A percentile compares a stretch with the other conserved stretches of the same genome.
phyloP scores from a whole-genome alignment of 2,797 vertebrate genomes.

The Adrianichthys oophorus region DNA sequence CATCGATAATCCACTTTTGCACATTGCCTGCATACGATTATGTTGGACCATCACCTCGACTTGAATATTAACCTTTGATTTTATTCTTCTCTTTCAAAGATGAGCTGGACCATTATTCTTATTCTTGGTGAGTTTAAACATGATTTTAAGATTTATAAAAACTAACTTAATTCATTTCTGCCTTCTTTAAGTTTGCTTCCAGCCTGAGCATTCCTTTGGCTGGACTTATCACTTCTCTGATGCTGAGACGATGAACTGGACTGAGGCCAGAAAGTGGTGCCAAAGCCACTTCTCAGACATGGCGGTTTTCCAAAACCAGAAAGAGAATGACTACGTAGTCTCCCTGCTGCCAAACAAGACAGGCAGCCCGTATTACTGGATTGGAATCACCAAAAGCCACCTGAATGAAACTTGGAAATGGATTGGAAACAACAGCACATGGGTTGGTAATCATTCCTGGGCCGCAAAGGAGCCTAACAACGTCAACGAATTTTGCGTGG shows the following conservation, averaged over 20 bases:
- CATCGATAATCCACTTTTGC: background rate
- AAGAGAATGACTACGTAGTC: constrained; percentile 66
- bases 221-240: constrained; percentile 68
- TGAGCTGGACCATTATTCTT: constrained; percentile 51
- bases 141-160: background rate
- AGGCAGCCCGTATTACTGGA: constrained; percentile 72
- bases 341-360: constrained; percentile 40
- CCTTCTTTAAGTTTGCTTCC: constrained; percentile 34
- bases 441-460: constrained; percentile 68
- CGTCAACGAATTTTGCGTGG: constrained; percentile 74
- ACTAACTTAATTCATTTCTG: background rate
- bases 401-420: constrained; percentile 70
- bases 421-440: constrained; percentile 73
- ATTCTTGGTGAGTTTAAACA: constrained; percentile 53
- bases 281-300: constrained; percentile 55
- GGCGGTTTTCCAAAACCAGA: constrained; percentile 72
- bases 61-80: background rate
- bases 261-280: constrained; percentile 59
- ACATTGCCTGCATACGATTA: background rate
- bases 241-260: constrained; percentile 49
- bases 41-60: background rate
- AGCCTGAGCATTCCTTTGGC: constrained; percentile 26
- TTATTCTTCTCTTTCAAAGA: constrained; percentile 12
- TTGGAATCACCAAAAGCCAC: constrained; percentile 74
- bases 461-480: constrained; percentile 75